These are phyloP conservation scores for Psylliodes chrysocephalus DNA, from an alignment of 2,888 invertebrate species.

Conservation along the genomic window DNA sequence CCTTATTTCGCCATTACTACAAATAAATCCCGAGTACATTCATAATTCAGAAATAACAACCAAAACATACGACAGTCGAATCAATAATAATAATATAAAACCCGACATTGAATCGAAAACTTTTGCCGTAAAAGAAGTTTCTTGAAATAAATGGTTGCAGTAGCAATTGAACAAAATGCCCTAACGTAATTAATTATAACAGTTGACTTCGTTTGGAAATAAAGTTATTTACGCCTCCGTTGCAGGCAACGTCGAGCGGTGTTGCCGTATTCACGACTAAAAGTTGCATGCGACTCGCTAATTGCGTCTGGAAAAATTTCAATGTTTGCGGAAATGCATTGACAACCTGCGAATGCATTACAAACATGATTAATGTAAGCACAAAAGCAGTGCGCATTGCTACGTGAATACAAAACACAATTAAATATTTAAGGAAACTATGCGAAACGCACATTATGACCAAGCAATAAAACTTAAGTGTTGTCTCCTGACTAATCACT, in stretches of 20 bases:
- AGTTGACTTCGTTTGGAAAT: constrained; percentile 47
- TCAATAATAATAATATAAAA: constrained; percentile 1
- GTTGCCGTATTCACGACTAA: constrained; percentile 44
- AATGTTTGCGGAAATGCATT: constrained; percentile 14
- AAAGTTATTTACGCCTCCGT: constrained; percentile 56
- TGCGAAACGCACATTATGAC: too few species aligned
- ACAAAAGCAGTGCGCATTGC: constrained; percentile 26
- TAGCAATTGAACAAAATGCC: constrained; percentile 25
- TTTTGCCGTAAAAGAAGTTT: constrained; percentile 18
- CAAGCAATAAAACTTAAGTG: too few species aligned
- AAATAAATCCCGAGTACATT: neutral
- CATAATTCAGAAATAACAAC: neutral
- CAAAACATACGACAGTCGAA: neutral
- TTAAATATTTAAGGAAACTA: too few species aligned
- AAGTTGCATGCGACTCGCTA: constrained; percentile 29
- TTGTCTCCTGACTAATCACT: too few species aligned
- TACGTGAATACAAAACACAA: constrained; percentile 18
- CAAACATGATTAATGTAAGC: constrained; percentile 27
- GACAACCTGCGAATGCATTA: constrained; percentile 12
- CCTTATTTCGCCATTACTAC: too few species aligned
- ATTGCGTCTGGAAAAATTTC: constrained; percentile 13
- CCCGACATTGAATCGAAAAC: constrained; percentile 4
- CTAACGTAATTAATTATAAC: constrained; percentile 31
- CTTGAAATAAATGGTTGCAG: constrained; percentile 27
- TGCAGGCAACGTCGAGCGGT: constrained; percentile 50